Percentiles rank a stretch among this genome's conserved stretches.
phyloP scores from a whole-genome alignment of 2,888 invertebrate species.

The Liopterus haemorrhoidalis region DNA sequence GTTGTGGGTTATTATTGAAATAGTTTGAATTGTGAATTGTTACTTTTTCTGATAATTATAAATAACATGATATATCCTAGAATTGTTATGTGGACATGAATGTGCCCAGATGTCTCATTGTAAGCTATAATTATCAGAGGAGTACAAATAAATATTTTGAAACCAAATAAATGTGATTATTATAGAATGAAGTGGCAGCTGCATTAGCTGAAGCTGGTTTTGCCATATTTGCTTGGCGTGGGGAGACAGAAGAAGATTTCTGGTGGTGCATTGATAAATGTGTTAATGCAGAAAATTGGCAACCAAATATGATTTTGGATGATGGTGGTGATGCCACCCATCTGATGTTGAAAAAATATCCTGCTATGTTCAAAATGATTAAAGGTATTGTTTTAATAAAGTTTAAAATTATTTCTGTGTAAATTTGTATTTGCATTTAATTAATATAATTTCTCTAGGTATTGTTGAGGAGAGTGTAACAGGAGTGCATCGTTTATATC shows the following conservation, averaged over 20 bases:
- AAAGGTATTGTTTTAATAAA: slow-evolving; percentile 54
- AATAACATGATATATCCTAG: too few species aligned
- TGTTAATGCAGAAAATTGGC: slow-evolving; percentile 87
- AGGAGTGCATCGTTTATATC: slow-evolving; percentile 94
- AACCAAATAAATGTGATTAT: slow-evolving; percentile 13
- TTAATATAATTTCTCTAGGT: slow-evolving; percentile 59
- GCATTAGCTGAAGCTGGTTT: slow-evolving; percentile 87
- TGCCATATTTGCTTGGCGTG: slow-evolving; percentile 93
- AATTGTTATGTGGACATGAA: too few species aligned
- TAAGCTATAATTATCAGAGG: too few species aligned
- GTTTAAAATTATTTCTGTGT: background rate
- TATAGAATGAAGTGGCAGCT: slow-evolving; percentile 91
- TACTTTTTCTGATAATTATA: too few species aligned
- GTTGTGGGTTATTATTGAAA: too few species aligned
- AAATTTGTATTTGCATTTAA: slow-evolving; percentile 1
- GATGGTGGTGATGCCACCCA: slow-evolving; percentile 97
- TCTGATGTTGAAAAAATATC: slow-evolving; percentile 92
- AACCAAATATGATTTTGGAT: slow-evolving; percentile 96
- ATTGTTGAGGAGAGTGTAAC: slow-evolving; percentile 98
- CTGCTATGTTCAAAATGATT: slow-evolving; percentile 86
- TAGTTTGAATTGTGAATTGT: too few species aligned
- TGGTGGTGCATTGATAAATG: slow-evolving; percentile 99
- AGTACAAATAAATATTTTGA: too few species aligned
- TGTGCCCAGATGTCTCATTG: too few species aligned
- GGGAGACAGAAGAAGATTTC: slow-evolving; percentile 95